Percentiles rank a stretch among this genome's conserved stretches.
These are phyloP conservation scores for Drosophila stalkeri DNA, from an alignment of 2,888 invertebrate genomes.

Conservation along the genomic window DNA sequence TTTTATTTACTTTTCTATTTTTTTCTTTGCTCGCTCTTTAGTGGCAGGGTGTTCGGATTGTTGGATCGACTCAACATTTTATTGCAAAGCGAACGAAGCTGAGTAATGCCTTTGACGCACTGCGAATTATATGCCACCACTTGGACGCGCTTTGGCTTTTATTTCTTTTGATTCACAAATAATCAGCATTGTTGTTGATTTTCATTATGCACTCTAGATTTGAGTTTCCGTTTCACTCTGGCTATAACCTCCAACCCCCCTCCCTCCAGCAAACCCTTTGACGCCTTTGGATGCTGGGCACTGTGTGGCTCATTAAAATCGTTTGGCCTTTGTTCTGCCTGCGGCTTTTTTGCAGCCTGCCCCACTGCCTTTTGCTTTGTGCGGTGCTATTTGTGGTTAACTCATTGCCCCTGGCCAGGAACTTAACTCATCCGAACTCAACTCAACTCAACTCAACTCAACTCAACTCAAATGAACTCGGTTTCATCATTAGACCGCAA, in stretches of 20 bases:
- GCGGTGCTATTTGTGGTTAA: conserved; percentile 57
- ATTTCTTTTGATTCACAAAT: conserved; percentile 76
- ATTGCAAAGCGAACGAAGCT: conserved; percentile 19
- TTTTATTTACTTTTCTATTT: conserved; percentile 5
- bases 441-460: not conserved
- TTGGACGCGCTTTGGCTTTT: conserved; percentile 53
- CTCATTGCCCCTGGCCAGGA: conserved; percentile 47
- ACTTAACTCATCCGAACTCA: conserved; percentile 25
- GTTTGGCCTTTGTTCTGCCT: conserved; percentile 51
- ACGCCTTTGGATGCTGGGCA: conserved; percentile 15
- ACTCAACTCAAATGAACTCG: conserved; percentile 17
- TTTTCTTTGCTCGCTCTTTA: conserved; percentile 19
- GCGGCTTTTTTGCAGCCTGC: conserved; percentile 42
- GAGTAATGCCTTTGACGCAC: conserved; percentile 62
- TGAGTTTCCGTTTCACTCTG: conserved; percentile 37
- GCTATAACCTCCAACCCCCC: not conserved
- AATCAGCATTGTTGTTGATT: conserved; percentile 71
- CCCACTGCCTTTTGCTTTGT: conserved; percentile 39
- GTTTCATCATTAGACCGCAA: conserved; percentile 43
- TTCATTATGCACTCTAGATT: conserved; percentile 44
- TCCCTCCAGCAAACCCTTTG: not conserved
- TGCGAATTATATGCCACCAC: conserved; percentile 60
- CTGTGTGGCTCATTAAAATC: conserved; percentile 62
- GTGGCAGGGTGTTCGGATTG: not conserved
- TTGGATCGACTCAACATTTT: conserved; percentile 25